phyloP scores from a whole-genome alignment of 53 echinoderm and acorn worm genomes.

The Holothuria scabra region DNA sequence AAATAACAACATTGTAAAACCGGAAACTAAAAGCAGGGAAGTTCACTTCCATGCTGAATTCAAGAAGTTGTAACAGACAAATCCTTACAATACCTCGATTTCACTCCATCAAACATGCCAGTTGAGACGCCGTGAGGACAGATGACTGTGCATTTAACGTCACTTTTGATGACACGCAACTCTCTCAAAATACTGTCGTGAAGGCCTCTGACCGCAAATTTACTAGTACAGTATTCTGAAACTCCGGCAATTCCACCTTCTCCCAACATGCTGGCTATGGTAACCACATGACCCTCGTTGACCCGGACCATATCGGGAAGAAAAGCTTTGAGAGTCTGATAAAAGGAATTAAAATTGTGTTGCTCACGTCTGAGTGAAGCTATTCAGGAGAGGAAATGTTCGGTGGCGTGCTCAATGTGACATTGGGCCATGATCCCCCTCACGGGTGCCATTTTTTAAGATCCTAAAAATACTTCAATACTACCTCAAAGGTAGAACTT shows the following conservation, averaged over 20 bases:
- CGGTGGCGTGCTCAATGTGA: too few species aligned
- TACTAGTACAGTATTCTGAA: constrained; percentile 89
- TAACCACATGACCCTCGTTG: constrained; percentile 94
- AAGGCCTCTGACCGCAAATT: constrained; percentile 93
- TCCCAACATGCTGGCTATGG: constrained; percentile 86
- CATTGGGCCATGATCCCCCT: too few species aligned
- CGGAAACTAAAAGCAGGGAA: too few species aligned
- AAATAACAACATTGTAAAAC: too few species aligned
- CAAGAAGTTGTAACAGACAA: too few species aligned
- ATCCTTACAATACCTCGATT: constrained; percentile 75
- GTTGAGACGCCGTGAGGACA: constrained; percentile 89
- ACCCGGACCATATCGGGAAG: constrained; percentile 81
- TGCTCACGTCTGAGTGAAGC: too few species aligned
- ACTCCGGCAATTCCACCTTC: constrained; percentile 73
- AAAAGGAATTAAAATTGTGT: too few species aligned
- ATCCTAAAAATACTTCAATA: too few species aligned
- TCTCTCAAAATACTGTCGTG: constrained; percentile 81
- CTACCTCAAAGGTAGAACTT: too few species aligned
- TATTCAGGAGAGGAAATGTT: too few species aligned
- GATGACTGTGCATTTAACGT: constrained; percentile 85
- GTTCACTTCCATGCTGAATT: too few species aligned
- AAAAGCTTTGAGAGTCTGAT: constrained; percentile 92
- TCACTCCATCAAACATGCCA: constrained; percentile 91
- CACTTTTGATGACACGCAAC: constrained; percentile 65
- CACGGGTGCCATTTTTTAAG: too few species aligned